Percentiles rank a stretch among this genome's conserved stretches.
phyloP scores from a whole-genome alignment of 2,797 vertebrate species.

The Falco rusticolus region DNA sequence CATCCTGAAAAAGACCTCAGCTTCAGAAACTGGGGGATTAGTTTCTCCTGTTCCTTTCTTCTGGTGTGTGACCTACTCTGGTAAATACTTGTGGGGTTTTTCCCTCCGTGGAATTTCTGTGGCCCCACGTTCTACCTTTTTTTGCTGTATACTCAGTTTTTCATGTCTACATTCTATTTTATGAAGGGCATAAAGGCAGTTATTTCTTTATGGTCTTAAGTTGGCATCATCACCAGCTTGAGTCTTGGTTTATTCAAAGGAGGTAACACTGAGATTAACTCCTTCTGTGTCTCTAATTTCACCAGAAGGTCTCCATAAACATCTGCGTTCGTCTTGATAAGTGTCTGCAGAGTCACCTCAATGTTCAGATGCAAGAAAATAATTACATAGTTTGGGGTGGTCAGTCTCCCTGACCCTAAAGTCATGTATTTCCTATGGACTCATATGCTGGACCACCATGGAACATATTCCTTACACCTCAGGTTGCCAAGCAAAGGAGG shows the following conservation, averaged over 20 bases:
- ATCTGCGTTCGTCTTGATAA: background rate
- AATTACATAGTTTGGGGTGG: background rate
- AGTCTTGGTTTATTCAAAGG: background rate
- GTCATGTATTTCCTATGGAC: background rate
- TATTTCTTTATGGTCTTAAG: background rate
- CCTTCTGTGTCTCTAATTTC: background rate
- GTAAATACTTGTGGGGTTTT: background rate
- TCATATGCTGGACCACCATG: background rate
- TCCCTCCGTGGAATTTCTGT: background rate
- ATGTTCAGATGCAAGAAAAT: background rate
- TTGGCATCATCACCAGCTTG: background rate
- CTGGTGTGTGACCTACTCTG: background rate
- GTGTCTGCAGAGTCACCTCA: background rate
- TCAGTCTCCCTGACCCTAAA: background rate
- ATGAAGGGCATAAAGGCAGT: background rate
- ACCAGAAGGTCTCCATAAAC: background rate
- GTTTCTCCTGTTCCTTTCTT: background rate
- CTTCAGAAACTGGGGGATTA: background rate
- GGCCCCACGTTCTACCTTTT: background rate
- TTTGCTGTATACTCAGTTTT: background rate
- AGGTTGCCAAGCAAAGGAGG: background rate
- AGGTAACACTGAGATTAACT: background rate
- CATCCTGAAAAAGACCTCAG: background rate
- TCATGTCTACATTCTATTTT: background rate
- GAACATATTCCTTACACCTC: background rate